These are phyloP conservation scores for Corythornis vintsioides DNA, from an alignment of 2,113 vertebrate genomes.

Conservation along the genomic window DNA sequence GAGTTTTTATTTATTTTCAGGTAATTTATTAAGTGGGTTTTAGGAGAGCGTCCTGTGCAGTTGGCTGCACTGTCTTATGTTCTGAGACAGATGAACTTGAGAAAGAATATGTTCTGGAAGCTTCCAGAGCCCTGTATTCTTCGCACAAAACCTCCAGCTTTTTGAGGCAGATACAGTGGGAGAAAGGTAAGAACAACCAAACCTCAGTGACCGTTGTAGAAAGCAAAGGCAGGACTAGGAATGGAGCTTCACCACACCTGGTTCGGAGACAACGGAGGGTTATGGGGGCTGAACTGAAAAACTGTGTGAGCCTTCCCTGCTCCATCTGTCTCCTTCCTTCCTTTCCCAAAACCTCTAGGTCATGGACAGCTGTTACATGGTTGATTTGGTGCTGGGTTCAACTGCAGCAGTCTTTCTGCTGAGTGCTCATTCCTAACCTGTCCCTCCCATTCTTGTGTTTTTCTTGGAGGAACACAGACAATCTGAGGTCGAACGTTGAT, in stretches of 20 bases:
- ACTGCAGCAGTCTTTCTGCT: constrained; percentile 22
- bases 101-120: constrained; percentile 52
- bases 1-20: constrained; percentile 77
- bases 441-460: not conserved
- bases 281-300: constrained; percentile 15
- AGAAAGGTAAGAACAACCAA: not conserved
- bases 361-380: constrained; percentile 11
- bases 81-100: not conserved
- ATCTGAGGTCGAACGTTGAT: constrained; percentile 57
- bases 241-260: not conserved
- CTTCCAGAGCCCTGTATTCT: constrained; percentile 26
- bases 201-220: not conserved
- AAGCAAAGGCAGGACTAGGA: not conserved
- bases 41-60: constrained; percentile 53
- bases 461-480: constrained; percentile 22
- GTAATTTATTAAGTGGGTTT: constrained; percentile 77
- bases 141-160: constrained; percentile 39
- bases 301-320: not conserved
- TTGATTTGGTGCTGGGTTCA: constrained; percentile 13
- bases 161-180: not conserved
- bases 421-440: constrained; percentile 10
- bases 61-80: not conserved
- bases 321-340: constrained; percentile 3
- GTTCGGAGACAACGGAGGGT: not conserved
- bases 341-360: not conserved